Conservation (phyloP, 2,797 vertebrate species). For the Sparus aurata region DNA sequence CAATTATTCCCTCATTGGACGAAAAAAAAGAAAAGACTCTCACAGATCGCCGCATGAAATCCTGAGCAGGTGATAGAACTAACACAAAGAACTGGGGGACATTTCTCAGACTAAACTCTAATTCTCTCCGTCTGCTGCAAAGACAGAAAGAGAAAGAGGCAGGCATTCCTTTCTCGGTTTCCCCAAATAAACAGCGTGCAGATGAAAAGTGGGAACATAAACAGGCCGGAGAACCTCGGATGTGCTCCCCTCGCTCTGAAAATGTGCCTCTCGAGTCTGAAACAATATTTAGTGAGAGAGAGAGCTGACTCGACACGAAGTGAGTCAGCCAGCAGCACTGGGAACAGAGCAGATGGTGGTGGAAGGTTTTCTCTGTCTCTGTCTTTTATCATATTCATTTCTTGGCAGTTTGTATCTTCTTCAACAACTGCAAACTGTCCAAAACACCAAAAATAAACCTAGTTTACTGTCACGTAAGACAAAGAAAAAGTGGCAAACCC, state of each 20-base stretch:
- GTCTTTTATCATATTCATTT: conserved; percentile 55
- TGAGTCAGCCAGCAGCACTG: conserved; percentile 62
- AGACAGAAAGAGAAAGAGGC: conserved; percentile 66
- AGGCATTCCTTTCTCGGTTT: conserved; percentile 80
- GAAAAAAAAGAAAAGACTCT: conserved; percentile 14
- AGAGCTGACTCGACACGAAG: conserved; percentile 77
- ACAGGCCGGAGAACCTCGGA: conserved; percentile 78
- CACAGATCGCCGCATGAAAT: conserved; percentile 38
- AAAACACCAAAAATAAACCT: conserved; percentile 19
- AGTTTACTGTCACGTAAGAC: conserved; percentile 15
- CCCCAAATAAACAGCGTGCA: conserved; percentile 83
- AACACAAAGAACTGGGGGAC: conserved; percentile 31
- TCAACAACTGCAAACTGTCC: conserved; percentile 17
- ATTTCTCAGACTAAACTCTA: conserved; percentile 70
- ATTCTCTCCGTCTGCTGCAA: conserved; percentile 55
- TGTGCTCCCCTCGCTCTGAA: conserved; percentile 77
- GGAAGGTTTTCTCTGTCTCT: conserved; percentile 49
- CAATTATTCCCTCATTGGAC: conserved; percentile 30
- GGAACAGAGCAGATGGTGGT: conserved; percentile 60
- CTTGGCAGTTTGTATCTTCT: conserved; percentile 44
- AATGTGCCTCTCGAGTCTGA: conserved; percentile 79
- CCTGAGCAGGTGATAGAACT: conserved; percentile 68
- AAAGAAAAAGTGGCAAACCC: conserved; percentile 18
- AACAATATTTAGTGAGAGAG: conserved; percentile 81
- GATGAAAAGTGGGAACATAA: conserved; percentile 85